These are phyloP conservation scores for Conus betulinus DNA, from an alignment of 1,140 invertebrate genomes.

Conservation along the genomic window DNA sequence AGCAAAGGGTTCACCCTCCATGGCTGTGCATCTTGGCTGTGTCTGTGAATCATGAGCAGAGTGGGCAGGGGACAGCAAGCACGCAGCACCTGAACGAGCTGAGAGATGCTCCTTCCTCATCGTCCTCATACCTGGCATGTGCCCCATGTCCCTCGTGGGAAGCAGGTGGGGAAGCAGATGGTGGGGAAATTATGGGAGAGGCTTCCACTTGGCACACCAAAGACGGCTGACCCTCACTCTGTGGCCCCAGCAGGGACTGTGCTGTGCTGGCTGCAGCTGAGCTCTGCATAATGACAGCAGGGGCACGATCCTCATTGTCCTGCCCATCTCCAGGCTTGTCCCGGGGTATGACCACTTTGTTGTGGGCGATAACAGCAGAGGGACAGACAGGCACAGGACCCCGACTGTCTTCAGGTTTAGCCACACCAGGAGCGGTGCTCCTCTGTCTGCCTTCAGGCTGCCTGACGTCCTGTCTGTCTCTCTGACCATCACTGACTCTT, in stretches of 20 bases:
- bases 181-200: background rate
- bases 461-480: background rate
- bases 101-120: background rate
- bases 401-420: slow-evolving; percentile 4
- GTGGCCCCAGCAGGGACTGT: background rate
- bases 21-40: background rate
- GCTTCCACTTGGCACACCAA: background rate
- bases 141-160: too few relatives aligned
- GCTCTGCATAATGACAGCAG: background rate
- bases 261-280: background rate
- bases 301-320: background rate
- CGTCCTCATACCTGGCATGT: background rate
- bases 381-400: background rate
- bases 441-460: background rate
- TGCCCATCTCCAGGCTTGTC: background rate
- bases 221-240: background rate
- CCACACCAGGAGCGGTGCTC: background rate
- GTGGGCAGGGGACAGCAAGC: background rate
- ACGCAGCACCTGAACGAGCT: background rate
- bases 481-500: background rate
- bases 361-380: background rate
- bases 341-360: background rate
- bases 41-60: background rate
- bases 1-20: too few relatives aligned
- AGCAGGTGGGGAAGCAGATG: background rate